Base-by-base conservation (phyloP, 1,140 invertebrate species). In the Myzus persicae region DNA sequence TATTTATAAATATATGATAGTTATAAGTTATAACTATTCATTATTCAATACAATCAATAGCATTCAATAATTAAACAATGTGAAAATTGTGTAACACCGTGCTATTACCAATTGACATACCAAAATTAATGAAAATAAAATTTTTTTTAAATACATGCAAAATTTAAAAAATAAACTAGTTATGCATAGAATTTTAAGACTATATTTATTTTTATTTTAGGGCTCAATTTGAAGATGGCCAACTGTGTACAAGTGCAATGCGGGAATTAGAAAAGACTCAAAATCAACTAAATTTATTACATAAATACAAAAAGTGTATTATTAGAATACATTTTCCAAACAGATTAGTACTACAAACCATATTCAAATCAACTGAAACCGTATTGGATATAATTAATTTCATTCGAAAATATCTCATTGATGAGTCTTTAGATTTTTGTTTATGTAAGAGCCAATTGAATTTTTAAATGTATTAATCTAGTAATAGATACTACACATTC, bases 291-390 rank as follows among this genome's bases (percentile, higher is more conserved):
- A 93, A 92, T 76, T 84, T 93, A 81, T 91, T 94, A 40, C 95
- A 96, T 93, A 96, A 96, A 93, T 98, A 98, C 95, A 96, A 97
- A 94, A 96, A 96, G 94, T 96, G 96, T 85, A 96, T 98, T 22
- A 97, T 98, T 85, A 95, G 98, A 89, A 96, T 98, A 94, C 97
- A 97, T 94, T 98, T 98, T 95, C 97, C 97, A 7, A 96, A 98
- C 95, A 96, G 97, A 90, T 96, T 97, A 87, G 97, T 98, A 48
- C 95, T 98, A 8, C 98, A 98, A 95, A 97, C 97, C 22, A 95
- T 97, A 24, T 98, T 98, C 94, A 95, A 95, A 94, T 97, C 97
- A 11, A 95, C 95, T 40, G 97, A 98, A 95, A 97, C 96, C 42
- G 95, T 98, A 20, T 95, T 95, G 94, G 95, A 96, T 93, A 95